Conservation (phyloP, 2,113 vertebrate species). For the Falcunculus frontatus region DNA sequence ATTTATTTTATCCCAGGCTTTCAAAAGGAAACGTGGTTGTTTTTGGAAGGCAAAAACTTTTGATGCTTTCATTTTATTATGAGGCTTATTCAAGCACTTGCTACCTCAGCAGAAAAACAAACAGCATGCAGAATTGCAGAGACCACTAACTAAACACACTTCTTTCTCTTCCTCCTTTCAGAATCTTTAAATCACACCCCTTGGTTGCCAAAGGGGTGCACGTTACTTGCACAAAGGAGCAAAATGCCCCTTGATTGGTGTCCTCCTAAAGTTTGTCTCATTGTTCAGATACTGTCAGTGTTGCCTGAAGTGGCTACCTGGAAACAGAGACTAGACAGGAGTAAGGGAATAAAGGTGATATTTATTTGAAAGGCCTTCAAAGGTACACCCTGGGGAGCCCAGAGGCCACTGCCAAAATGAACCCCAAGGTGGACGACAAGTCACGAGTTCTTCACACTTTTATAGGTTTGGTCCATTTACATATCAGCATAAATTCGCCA, state of each 20-base stretch:
- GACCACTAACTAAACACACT: slow-evolving; percentile 19
- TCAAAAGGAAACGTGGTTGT: neutral
- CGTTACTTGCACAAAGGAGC: neutral
- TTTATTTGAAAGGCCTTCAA: no score
- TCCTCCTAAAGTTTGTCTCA: neutral
- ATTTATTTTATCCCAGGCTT: neutral
- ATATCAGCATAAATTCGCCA: no score
- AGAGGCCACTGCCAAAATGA: no score
- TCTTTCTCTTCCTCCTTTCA: slow-evolving; percentile 49
- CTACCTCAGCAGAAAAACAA: slow-evolving; percentile 59
- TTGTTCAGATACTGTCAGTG: neutral
- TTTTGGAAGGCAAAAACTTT: slow-evolving; percentile 23
- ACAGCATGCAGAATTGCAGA: neutral
- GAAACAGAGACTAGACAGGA: no score
- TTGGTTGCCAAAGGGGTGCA: slow-evolving; percentile 28
- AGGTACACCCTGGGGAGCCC: no score
- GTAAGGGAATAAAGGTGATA: no score
- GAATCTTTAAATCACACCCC: slow-evolving; percentile 2
- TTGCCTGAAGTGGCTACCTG: no score
- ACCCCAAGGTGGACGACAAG: no score
- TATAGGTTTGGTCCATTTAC: no score
- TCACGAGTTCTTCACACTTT: no score
- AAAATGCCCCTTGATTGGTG: neutral
- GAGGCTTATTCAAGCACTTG: slow-evolving; percentile 44
- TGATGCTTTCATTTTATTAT: slow-evolving; percentile 22